phyloP scores from a whole-genome alignment of 2,888 invertebrate species.

The Pyrgus malvae region DNA sequence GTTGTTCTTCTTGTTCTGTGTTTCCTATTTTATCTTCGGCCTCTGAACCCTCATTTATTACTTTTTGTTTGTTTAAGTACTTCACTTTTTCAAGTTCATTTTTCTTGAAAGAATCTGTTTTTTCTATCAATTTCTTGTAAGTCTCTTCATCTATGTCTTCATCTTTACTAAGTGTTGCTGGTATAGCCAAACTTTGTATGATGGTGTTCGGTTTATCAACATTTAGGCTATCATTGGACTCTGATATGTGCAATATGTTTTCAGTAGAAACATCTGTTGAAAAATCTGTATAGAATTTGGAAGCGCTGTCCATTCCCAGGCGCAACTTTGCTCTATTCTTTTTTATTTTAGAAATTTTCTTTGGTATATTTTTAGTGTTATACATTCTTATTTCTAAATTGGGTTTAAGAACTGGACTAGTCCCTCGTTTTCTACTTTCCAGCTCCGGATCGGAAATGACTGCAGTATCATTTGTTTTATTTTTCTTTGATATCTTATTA shows the following conservation, averaged over 20 bases:
- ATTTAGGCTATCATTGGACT: constrained; percentile 84
- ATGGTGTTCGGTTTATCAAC: constrained; percentile 58
- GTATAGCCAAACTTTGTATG: constrained; percentile 41
- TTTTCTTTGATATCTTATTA: constrained; percentile 65
- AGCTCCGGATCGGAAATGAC: constrained; percentile 65
- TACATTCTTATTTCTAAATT: constrained; percentile 83
- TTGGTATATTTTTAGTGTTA: constrained; percentile 86
- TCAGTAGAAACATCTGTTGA: constrained; percentile 84
- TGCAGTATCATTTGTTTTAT: constrained; percentile 50
- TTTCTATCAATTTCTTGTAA: constrained; percentile 73
- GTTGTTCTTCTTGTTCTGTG: constrained; percentile 40
- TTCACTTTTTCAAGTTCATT: constrained; percentile 77
- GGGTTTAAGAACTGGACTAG: constrained; percentile 44
- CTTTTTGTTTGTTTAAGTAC: constrained; percentile 74
- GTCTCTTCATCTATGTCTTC: constrained; percentile 75
- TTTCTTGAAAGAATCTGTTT: constrained; percentile 79
- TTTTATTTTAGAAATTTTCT: constrained; percentile 86
- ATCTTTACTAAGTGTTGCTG: constrained; percentile 64
- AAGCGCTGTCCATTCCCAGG: constrained; percentile 73
- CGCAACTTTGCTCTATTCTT: constrained; percentile 84
- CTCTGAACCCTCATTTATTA: constrained; percentile 71
- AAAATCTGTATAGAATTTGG: constrained; percentile 86
- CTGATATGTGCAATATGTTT: constrained; percentile 83
- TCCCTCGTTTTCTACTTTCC: constrained; percentile 51
- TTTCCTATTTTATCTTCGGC: constrained; percentile 58